Base-by-base conservation (phyloP, 2,113 vertebrate genomes). In the Pampusana beccarii region DNA sequence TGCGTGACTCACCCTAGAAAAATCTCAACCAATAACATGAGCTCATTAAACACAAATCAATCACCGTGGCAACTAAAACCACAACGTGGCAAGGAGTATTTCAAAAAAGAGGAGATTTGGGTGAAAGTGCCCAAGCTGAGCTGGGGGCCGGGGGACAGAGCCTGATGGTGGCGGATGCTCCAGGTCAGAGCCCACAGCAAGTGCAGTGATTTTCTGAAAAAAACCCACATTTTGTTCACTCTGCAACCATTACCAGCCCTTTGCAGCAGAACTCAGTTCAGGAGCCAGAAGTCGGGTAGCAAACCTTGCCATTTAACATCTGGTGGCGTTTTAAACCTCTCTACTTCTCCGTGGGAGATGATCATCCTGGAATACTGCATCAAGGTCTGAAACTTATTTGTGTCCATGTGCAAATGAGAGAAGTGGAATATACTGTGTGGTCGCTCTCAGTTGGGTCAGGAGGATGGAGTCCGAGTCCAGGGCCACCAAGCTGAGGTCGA, bases 11-110 rank as follows among this genome's bases (percentile, higher is more conserved):
- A 95, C 60, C 56, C 71, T 33, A 82, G 53, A 97, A 97, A 92
- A 97, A 97, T 97, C 85, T 78, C 93, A 78, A 66, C 93, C 95
- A 96, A 96, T 96, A 95, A 97, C 73, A 96, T 81, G 80, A 97
- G 83, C 93, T 96, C 95, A 96, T 97, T 87, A 88, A 80, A 92
- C 72, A 91, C 89, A 82, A 95, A 96, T 88, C 89, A 95, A 93
- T 96, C 88, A 75, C 85, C 46, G 48, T 78, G 92, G 95, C 89
- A 96, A 95, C 89, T 90, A 10, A 94, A 93, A 81, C 33, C 86
- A 87, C 91, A 95, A n/a, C 2, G 16, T 46, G 84, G 56, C 80
- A 79, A n/a, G 24, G 80, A 96, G 16, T 25, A 34, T 51, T 29
- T 85, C 10, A 85, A 40, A 80, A 74, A 80, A 38, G 34, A 88